phyloP scores from a whole-genome alignment of 1,140 invertebrate genomes.

The Temnothorax longispinosus region DNA sequence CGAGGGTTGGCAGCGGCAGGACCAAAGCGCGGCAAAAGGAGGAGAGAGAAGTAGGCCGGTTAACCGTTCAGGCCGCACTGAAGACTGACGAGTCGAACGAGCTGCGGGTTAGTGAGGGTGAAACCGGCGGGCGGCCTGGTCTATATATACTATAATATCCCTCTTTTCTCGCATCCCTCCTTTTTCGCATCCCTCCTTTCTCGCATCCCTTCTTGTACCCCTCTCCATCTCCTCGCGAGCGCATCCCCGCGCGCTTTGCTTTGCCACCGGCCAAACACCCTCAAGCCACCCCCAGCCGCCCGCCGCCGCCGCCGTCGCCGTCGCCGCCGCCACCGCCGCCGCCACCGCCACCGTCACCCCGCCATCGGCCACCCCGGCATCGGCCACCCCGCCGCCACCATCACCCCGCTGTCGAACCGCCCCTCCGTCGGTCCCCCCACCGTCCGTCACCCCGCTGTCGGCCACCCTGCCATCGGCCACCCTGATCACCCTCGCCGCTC shows the following conservation, averaged over 20 bases:
- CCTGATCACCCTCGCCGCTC: too few relatives aligned
- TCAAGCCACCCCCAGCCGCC: constrained; percentile 24
- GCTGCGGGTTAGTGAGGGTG: constrained; percentile 78
- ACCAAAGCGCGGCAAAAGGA: constrained; percentile 34
- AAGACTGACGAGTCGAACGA: constrained; percentile 80
- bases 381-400: too few relatives aligned
- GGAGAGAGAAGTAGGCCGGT: constrained; percentile 81
- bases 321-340: constrained; percentile 41
- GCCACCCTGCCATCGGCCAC: too few relatives aligned
- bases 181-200: not conserved
- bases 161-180: constrained; percentile 58
- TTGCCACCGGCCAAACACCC: constrained; percentile 54
- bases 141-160: constrained; percentile 56
- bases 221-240: too few relatives aligned
- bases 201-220: too few relatives aligned
- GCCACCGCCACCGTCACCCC: constrained; percentile 24
- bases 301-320: not conserved
- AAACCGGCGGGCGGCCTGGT: constrained; percentile 72
- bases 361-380: constrained; percentile 13
- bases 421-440: too few relatives aligned
- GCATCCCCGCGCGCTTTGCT: constrained; percentile 39
- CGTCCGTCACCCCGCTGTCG: too few relatives aligned
- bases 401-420: too few relatives aligned
- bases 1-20: constrained; percentile 36
- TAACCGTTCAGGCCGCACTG: constrained; percentile 85